Conservation (phyloP, 1,140 invertebrate species). For the Latrodectus geometricus region DNA sequence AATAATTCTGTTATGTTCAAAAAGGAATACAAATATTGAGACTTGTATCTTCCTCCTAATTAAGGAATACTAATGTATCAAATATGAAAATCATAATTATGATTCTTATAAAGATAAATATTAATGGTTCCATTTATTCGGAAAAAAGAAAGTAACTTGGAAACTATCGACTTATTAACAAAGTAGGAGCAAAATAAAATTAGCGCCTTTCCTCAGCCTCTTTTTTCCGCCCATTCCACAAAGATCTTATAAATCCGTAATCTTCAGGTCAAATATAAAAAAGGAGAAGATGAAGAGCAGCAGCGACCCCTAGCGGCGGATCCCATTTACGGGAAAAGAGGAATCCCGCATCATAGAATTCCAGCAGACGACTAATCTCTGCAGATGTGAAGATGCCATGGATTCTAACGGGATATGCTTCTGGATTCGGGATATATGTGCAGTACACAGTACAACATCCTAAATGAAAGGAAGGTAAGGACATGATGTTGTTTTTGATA, state of each 20-base stretch:
- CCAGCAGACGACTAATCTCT: not conserved
- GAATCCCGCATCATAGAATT: conserved; percentile 12
- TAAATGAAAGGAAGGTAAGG: conserved; percentile 53
- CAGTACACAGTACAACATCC: conserved; percentile 1
- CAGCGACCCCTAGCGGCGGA: conserved; percentile 8
- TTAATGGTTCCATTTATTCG: too few species aligned
- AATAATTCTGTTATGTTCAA: too few species aligned
- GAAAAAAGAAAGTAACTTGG: too few species aligned
- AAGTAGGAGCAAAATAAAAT: not conserved
- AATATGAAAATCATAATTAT: too few species aligned
- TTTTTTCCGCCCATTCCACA: not conserved
- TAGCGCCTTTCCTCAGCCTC: not conserved
- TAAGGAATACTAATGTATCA: too few species aligned
- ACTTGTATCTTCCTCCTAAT: too few species aligned
- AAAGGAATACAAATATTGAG: too few species aligned
- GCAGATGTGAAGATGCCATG: conserved; percentile 44
- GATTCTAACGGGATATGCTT: conserved; percentile 9
- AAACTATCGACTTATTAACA: not conserved
- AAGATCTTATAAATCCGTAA: not conserved
- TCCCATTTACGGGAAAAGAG: not conserved
- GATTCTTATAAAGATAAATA: too few species aligned
- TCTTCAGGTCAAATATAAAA: not conserved
- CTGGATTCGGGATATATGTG: conserved; percentile 31
- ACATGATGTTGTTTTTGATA: not conserved
- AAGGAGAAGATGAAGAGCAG: not conserved